Conservation (phyloP, 2,888 invertebrate genomes). For the Eupithecia vulgata region DNA sequence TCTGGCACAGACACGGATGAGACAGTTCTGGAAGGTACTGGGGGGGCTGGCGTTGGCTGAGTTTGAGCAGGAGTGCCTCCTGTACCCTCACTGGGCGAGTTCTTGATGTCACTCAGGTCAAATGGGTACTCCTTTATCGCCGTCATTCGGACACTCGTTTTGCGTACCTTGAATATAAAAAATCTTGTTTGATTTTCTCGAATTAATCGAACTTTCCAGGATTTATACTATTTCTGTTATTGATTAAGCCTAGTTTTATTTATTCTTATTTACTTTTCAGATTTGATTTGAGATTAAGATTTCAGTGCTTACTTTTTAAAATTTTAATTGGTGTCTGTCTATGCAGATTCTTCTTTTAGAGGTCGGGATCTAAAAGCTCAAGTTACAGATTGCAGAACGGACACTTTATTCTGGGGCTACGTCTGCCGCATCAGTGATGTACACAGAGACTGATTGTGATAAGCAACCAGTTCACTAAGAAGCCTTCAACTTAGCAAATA, state of each 20-base stretch:
- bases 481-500: conserved; percentile 54
- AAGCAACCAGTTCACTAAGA: conserved; percentile 50
- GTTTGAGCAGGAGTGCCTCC: conserved; percentile 44
- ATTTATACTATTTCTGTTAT: background rate
- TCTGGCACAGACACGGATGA: conserved; percentile 58
- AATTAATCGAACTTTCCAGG: background rate
- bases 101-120: conserved; percentile 76
- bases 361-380: background rate
- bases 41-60: conserved; percentile 32
- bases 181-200: background rate
- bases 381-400: background rate
- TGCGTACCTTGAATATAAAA: conserved; percentile 70
- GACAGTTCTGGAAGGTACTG: conserved; percentile 34
- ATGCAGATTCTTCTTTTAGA: background rate
- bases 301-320: conserved; percentile 4
- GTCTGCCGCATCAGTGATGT: conserved; percentile 56
- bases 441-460: conserved; percentile 48
- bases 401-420: conserved; percentile 30
- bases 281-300: background rate
- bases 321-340: background rate
- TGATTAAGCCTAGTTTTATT: background rate
- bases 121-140: conserved; percentile 82
- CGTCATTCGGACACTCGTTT: conserved; percentile 81
- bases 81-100: conserved; percentile 55
- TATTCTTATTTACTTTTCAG: background rate